Base-by-base conservation (phyloP, 2,888 invertebrate genomes). In the Periphyllus acericola region DNA sequence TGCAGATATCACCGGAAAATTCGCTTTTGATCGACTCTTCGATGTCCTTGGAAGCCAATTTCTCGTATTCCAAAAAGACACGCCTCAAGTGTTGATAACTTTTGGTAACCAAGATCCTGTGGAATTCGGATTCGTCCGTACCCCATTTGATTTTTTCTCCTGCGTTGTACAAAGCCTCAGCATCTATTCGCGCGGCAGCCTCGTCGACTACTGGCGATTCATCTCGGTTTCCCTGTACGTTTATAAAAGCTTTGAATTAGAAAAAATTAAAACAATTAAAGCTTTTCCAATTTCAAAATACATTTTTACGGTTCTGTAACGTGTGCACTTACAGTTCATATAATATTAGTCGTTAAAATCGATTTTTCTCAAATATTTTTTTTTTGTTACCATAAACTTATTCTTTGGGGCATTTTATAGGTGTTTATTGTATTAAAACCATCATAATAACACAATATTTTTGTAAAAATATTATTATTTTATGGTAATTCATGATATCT, bases 101-200 rank as follows among this genome's bases (percentile, higher is more conserved):
- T 91, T 97, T 95, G 84, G 96, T 95, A 90, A 97, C 95, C 90
- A 98, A 93, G 91, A 97, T 95, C 89, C 94, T 93, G 92, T 97
- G 96, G 93, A 98, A 97, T 89, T 94, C 94, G 0, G 96, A 96
- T 92, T 97, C 97, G 91, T 97, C 97, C 0, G 98, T 97, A 83
- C 97, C 97, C 96, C 96, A 96, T 92, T 96, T 95, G 46, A 95
- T 95, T 91, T 96, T 96, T 85, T 96, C 90, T 92, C 93, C 97
- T 83, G 96, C 96, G 89, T 93, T 92, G 78, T 94, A 95, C 66
- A 97, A 92, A 0, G 94, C 94, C 91, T 96, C 95, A 0, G 98
- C 98, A 92, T 98, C 98, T 89, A 95, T 94, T 88, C 94, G 93
- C 76, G 97, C 98, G 89, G 94, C 94, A 1, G 93, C 95, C 90